Base-by-base conservation (phyloP, 2,888 invertebrate genomes). In the Agrochola lychnidis region DNA sequence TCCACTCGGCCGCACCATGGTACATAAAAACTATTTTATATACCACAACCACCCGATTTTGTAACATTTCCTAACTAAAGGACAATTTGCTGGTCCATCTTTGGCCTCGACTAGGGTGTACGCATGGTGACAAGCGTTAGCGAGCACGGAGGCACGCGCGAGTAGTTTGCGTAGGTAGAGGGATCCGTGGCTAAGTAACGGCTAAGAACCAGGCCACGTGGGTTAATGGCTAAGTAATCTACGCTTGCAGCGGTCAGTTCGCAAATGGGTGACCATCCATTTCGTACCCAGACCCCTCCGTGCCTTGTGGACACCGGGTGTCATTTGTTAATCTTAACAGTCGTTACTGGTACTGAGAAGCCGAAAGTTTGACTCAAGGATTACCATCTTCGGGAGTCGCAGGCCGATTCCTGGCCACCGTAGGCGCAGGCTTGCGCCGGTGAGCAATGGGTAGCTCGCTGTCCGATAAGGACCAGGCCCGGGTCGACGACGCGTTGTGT, bases 61-160 rank as follows among this genome's bases (percentile, higher is more conserved):
- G 40, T 68, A 42, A 66, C 71, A 66, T 63, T 70, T 67, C 70
- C 76, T 62, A 73, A 73, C 73, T 75, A 78, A 72, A 78, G 67
- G 83, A 72, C 88, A 73, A 81, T 87, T 87, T 81, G 73, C 81
- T 73, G 76, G 86, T 73, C 68, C 78, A 67, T 79, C 76, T 87
- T 74, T 82, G 57, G 76, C 76, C 51, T 51, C 9, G 1, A 1
- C 14, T 1, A 59, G 36, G 51, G 36, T 57, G 12, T 22, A 12
- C 0, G 0, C 10, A 64, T 14, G 2, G 36, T 59, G 45, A 59
- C 5, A 56, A 57, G 75, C 22, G 42, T 5, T 30, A 81, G 78
- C 76, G 75, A 9, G 4, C 5, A 56, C 14, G 40, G 22, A 12
- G 56, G 81, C 56, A 56, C 6, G 1, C 4, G 45, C 36, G 22